phyloP scores from a whole-genome alignment of 2,797 vertebrate genomes.

The Clamator glandarius region DNA sequence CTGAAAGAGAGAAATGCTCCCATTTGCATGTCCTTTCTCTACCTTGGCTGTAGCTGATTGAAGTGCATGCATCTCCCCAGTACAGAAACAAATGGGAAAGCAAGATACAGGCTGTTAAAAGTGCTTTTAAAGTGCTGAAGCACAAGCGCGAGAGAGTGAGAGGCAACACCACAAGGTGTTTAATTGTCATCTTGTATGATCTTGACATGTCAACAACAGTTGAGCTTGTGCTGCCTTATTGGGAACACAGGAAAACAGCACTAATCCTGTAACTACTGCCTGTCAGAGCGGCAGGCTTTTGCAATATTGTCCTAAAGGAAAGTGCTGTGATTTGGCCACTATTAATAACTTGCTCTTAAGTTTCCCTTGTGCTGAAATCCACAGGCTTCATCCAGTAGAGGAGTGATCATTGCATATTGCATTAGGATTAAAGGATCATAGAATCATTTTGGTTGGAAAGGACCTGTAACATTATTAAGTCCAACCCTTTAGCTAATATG shows the following conservation, averaged over 20 bases:
- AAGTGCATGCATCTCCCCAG: neutral
- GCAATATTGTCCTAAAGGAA: neutral
- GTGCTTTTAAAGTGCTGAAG: neutral
- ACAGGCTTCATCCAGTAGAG: fast-evolving
- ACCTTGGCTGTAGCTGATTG: neutral
- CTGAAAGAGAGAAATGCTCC: neutral
- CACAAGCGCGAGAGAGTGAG: neutral
- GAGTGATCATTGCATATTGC: fast-evolving
- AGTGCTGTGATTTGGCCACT: neutral
- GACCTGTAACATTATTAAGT: neutral
- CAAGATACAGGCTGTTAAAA: neutral
- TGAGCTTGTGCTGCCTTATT: neutral
- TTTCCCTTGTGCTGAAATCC: neutral
- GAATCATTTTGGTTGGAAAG: no score
- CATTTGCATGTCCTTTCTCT: neutral
- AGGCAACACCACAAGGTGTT: neutral
- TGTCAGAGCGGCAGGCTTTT: neutral
- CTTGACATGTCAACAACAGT: neutral
- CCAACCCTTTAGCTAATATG: neutral
- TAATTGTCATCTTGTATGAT: neutral
- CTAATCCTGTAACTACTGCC: neutral
- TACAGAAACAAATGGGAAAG: neutral
- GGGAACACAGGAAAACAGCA: neutral
- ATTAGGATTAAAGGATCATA: neutral
- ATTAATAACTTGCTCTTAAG: neutral